A percentile compares a stretch with the other conserved stretches of the same genome.
Evolutionary conservation across 2,113 vertebrate species (phyloP).

Genomic region (Tragelaphus buxtoni): DNA sequence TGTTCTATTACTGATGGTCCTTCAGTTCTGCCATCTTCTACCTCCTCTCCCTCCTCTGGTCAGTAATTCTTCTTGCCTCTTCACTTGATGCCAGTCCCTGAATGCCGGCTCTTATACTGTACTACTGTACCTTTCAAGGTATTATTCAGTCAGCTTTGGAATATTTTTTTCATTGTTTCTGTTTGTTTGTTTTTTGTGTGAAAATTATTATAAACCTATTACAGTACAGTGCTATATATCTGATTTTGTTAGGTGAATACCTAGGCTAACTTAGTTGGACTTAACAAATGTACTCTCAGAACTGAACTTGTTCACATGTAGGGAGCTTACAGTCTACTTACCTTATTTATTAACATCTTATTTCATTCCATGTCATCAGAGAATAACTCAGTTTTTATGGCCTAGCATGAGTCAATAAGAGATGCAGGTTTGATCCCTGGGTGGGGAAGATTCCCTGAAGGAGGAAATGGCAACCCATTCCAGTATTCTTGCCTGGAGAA

Average conservation of each 20-base stretch:
- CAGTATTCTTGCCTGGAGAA: background rate
- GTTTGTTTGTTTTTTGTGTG: background rate
- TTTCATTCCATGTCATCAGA: background rate
- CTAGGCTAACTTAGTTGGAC: background rate
- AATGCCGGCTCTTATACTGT: background rate
- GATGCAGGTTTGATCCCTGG: background rate
- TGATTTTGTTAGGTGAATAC: background rate
- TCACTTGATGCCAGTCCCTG: background rate
- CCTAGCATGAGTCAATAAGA: background rate
- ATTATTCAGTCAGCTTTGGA: background rate
- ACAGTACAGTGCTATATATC: background rate
- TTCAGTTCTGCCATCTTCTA: background rate
- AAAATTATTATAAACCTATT: background rate
- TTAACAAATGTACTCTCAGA: background rate
- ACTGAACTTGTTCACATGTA: background rate
- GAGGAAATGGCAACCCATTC: background rate
- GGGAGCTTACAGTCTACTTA: background rate
- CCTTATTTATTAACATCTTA: background rate
- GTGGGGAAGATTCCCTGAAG: background rate
- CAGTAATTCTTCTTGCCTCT: background rate
- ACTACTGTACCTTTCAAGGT: background rate
- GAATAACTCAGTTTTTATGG: background rate
- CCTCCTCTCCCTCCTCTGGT: background rate
- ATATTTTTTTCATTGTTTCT: background rate
- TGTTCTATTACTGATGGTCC: background rate